Evolutionary conservation across 37 sponge, comb jelly and placozoan species (phyloP), one percentile per base, ranked within the genome.

Genomic region (Dysidea cf. avara): DNA sequence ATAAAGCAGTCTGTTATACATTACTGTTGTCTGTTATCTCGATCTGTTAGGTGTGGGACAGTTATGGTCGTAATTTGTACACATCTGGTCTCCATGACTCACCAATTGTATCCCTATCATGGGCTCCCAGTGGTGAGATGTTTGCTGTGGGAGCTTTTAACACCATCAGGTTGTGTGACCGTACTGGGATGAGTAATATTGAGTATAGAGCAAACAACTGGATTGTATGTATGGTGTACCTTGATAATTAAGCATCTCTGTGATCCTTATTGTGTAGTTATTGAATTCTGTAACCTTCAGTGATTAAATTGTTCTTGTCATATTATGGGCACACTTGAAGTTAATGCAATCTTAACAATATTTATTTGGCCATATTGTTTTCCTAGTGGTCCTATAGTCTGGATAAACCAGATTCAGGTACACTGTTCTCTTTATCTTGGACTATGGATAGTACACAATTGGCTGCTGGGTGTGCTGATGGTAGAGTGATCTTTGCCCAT

Each of bases 301-400:
- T n/a, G n/a, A n/a, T n/a, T n/a, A n/a, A n/a, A n/a, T n/a, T n/a
- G n/a, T n/a, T n/a, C n/a, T n/a, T n/a, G n/a, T n/a, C n/a, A n/a
- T n/a, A n/a, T n/a, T n/a, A n/a, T n/a, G n/a, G n/a, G n/a, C n/a
- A n/a, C n/a, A n/a, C n/a, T n/a, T n/a, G n/a, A n/a, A n/a, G n/a
- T n/a, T n/a, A n/a, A n/a, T n/a, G n/a, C n/a, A n/a, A n/a, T n/a
- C n/a, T n/a, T n/a, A n/a, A n/a, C n/a, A n/a, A n/a, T n/a, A n/a
- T n/a, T n/a, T n/a, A n/a, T n/a, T n/a, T n/a, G n/a, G n/a, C n/a
- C n/a, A 43, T 43, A 43, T 43, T 43, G n/a, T n/a, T n/a, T 38
- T 2, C 25, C 14, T 74, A 96, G 97, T 96, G 97, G 97, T 96
- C 94, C 14, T 74, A 96, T 85, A 86, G 97, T 32, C 64, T 96